Percentiles rank a stretch among this genome's conserved stretches.
These are phyloP conservation scores for Aelia acuminata DNA, from an alignment of 2,888 invertebrate species.

Conservation along the genomic window DNA sequence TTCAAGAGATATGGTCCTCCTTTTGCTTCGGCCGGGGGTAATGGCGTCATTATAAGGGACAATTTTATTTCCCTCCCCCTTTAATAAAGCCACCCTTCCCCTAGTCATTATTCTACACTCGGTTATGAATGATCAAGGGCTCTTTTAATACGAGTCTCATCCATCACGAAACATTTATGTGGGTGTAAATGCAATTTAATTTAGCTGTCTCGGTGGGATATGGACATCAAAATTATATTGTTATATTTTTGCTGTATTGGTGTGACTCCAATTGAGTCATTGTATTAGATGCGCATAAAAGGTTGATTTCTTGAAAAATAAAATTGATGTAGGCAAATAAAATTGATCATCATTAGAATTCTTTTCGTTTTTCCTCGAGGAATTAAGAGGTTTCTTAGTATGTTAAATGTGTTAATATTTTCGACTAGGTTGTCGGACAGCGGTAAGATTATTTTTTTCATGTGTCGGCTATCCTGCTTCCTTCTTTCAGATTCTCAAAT, in stretches of 20 bases:
- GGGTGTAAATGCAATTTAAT: constrained; percentile 13
- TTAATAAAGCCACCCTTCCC: constrained; percentile 35
- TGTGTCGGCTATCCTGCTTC: neutral
- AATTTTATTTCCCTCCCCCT: constrained; percentile 24
- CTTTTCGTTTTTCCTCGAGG: too few relatives aligned
- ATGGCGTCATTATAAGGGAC: constrained; percentile 45
- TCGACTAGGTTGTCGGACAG: neutral
- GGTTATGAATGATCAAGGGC: constrained; percentile 17
- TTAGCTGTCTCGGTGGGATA: neutral
- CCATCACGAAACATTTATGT: constrained; percentile 25
- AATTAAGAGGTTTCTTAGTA: neutral
- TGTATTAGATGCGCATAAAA: too few relatives aligned
- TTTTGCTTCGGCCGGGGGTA: neutral
- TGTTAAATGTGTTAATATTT: neutral
- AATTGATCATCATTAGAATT: too few relatives aligned
- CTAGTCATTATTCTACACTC: neutral
- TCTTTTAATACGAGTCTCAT: constrained; percentile 26
- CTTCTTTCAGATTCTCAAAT: neutral
- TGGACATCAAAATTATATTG: neutral
- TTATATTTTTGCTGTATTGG: neutral
- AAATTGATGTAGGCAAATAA: too few relatives aligned
- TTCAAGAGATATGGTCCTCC: neutral
- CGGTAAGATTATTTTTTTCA: neutral
- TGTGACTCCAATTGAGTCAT: neutral
- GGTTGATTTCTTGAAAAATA: too few relatives aligned